Evolutionary conservation across 1,140 invertebrate genomes (phyloP).

Genomic region (Leptinotarsa defecta): DNA sequence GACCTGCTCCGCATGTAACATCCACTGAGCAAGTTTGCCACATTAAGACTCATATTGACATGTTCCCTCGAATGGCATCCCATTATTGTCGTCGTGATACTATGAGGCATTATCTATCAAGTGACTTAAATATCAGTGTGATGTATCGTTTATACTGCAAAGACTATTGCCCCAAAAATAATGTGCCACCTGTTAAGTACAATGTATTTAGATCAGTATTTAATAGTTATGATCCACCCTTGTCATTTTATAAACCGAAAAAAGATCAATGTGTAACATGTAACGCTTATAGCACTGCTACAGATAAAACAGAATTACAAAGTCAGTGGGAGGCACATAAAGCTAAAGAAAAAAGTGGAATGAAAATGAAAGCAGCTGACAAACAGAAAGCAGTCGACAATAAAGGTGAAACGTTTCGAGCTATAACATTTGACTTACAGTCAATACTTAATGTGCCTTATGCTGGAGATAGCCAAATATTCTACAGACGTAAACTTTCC

Average conservation of each 20-base stretch:
- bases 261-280: constrained; percentile 1
- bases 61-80: neutral
- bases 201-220: neutral
- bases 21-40: neutral
- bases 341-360: neutral
- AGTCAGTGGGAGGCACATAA: neutral
- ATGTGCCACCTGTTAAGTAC: neutral
- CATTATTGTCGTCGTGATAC: constrained; percentile 12
- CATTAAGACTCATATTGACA: neutral
- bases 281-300: neutral
- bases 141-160: neutral
- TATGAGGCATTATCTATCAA: neutral
- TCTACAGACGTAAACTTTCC: neutral
- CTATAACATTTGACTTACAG: neutral
- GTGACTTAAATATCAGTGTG: neutral
- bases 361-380: neutral
- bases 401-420: neutral
- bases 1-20: neutral
- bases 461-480: constrained; percentile 8
- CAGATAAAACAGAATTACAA: neutral
- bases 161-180: neutral
- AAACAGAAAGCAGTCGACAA: neutral
- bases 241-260: constrained; percentile 5
- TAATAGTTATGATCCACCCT: neutral
- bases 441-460: neutral